A percentile compares a stretch with the other conserved stretches of the same genome.
Evolutionary conservation across 2,888 invertebrate genomes (phyloP).

Genomic region (Branchellion lobata): DNA sequence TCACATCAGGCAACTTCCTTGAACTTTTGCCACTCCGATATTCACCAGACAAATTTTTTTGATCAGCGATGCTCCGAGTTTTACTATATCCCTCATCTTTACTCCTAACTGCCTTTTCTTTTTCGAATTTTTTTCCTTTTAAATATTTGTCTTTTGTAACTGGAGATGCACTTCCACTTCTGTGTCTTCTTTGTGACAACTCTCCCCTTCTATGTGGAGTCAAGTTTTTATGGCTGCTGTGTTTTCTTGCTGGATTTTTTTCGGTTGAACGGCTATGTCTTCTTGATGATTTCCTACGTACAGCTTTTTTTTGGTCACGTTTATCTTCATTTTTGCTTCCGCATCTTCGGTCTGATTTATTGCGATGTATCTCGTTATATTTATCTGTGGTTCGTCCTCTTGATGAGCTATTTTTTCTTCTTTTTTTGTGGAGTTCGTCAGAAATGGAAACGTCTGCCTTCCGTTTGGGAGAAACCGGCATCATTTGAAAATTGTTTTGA

Average conservation of each 20-base stretch:
- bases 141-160: neutral
- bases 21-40: too few relatives aligned
- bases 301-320: neutral
- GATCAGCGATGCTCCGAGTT: too few relatives aligned
- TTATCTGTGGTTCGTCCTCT: neutral
- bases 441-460: neutral
- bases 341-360: too few relatives aligned
- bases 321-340: neutral
- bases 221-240: neutral
- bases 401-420: neutral
- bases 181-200: too few relatives aligned
- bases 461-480: conserved; percentile 4
- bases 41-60: too few relatives aligned
- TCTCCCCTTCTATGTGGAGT: neutral
- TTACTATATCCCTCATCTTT: too few relatives aligned
- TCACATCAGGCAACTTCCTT: too few relatives aligned
- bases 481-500: too few relatives aligned
- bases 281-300: neutral
- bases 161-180: neutral
- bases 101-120: too few relatives aligned
- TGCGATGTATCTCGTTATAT: neutral
- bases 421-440: neutral
- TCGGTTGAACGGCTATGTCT: neutral
- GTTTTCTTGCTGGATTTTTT: neutral
- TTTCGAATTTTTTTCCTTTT: too few relatives aligned